Conservation (phyloP, 2,113 vertebrate species). For the Seriola quinqueradiata region DNA sequence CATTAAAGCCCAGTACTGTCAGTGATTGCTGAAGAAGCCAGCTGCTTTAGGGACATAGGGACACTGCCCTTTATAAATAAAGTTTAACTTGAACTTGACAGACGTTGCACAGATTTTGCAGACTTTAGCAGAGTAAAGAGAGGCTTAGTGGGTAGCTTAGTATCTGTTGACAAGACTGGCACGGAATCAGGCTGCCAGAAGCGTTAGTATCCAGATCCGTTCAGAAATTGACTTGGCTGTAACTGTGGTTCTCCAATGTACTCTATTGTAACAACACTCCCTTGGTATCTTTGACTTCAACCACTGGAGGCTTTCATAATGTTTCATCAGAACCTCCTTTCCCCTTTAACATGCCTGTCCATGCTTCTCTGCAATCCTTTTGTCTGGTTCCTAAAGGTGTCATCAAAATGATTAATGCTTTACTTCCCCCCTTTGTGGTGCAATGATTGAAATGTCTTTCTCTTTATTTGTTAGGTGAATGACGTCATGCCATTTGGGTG, state of each 20-base stretch:
- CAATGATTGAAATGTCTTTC: constrained; percentile 35
- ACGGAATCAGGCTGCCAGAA: constrained; percentile 65
- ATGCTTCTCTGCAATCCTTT: constrained; percentile 44
- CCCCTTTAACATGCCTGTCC: constrained; percentile 43
- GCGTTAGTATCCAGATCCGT: constrained; percentile 42
- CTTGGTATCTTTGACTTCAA: constrained; percentile 30
- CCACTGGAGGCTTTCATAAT: constrained; percentile 59
- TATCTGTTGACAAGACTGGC: constrained; percentile 77
- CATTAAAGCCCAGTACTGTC: constrained; percentile 19
- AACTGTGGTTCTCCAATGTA: constrained; percentile 33
- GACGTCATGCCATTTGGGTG: constrained; percentile 89
- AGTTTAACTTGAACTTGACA: constrained; percentile 75
- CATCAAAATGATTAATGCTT: constrained; percentile 18
- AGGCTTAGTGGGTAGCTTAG: constrained; percentile 74
- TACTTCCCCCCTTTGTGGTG: constrained; percentile 21
- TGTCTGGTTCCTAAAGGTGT: constrained; percentile 48
- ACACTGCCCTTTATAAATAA: constrained; percentile 62
- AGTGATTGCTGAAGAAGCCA: constrained; percentile 41
- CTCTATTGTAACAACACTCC: constrained; percentile 8
- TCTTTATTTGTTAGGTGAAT: constrained; percentile 78
- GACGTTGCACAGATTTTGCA: constrained; percentile 70
- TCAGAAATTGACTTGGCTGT: constrained; percentile 39
- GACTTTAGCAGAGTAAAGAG: constrained; percentile 67
- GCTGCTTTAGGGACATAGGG: constrained; percentile 57
- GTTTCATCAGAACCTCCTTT: constrained; percentile 63